Evolutionary conservation across 1,140 invertebrate species (phyloP), one percentile per base, ranked within the genome.

Genomic region (Penaeus chinensis): DNA sequence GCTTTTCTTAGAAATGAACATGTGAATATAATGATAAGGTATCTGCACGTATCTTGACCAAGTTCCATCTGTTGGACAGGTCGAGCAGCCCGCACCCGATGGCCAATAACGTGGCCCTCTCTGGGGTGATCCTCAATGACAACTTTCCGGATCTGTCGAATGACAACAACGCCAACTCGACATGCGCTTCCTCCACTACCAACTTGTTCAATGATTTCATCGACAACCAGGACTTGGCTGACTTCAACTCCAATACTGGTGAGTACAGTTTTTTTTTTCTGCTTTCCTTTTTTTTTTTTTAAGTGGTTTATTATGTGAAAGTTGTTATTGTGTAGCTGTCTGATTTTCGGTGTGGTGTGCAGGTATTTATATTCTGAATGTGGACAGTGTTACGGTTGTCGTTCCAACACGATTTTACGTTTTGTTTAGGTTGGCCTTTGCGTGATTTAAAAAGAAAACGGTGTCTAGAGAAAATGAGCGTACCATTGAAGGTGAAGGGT

Each of bases 161-260:
- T 22, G 71, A 22, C 84, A 69, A 13, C 24, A 84, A 8, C 83
- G 42, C 83, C 82, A 66, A 42, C 42, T 27, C 20, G 16, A 66
- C 61, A 20, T 27, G 71, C 22, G 42, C 27, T 27, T 32, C 27
- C 71, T 74, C 71, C 71, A 27, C 61, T 27, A 65, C 83, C 61
- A 82, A 24, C 65, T 54, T 69, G 42, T 76, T 82, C 60, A 82
- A 87, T n/a, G 79, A 87, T 62, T 82, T 61, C 60, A 66, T 87
- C 22, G 85, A 87, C 32, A 87, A 87, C 85, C 80, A 71, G 11
- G 85, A 87, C 24, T 24, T 76, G 22, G 80, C 80, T 27, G 85
- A 87, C 85, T 87, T 82, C n/a, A 87, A 87, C 61, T 78, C 71
- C 85, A 87, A 87, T 42, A 83, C 69, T 47, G 80, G 85, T 87